Evolutionary conservation across 2,797 vertebrate species (phyloP).

Genomic region (Schizopygopsis malacanthus): DNA sequence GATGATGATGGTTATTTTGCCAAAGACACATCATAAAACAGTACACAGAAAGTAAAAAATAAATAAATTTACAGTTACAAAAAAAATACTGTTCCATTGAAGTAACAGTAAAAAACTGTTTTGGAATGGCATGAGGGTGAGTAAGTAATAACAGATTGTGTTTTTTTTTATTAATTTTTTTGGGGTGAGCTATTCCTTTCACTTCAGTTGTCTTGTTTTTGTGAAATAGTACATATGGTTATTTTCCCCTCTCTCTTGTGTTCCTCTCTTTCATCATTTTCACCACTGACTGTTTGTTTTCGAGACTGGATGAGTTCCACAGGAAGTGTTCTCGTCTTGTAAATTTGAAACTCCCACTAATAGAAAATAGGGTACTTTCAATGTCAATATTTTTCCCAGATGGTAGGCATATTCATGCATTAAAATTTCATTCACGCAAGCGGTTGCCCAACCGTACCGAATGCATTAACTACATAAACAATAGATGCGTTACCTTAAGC

Average conservation of each 20-base stretch:
- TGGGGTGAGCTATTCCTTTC: neutral
- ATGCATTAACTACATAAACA: slow-evolving; percentile 35
- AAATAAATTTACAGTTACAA: neutral
- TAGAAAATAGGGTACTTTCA: slow-evolving; percentile 25
- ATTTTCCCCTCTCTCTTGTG: neutral
- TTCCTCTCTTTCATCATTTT: neutral
- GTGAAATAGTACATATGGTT: neutral
- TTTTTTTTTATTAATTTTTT: neutral
- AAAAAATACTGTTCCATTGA: neutral
- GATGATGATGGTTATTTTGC: neutral
- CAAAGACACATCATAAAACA: neutral
- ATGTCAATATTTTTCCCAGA: slow-evolving; percentile 19
- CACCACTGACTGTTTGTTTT: slow-evolving; percentile 24
- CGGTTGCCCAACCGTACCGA: neutral
- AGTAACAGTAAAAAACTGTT: neutral
- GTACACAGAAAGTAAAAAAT: neutral
- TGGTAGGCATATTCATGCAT: neutral
- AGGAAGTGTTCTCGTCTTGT: slow-evolving; percentile 25
- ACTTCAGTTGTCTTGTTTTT: slow-evolving; percentile 6
- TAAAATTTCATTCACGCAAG: neutral
- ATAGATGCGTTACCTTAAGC: slow-evolving; percentile 5
- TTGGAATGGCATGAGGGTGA: neutral
- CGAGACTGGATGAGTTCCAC: slow-evolving; percentile 31
- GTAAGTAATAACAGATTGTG: neutral
- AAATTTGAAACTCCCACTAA: slow-evolving; percentile 19